Evolutionary conservation across 2,888 invertebrate species (phyloP).

Genomic region (Stomorhina lunata): DNA sequence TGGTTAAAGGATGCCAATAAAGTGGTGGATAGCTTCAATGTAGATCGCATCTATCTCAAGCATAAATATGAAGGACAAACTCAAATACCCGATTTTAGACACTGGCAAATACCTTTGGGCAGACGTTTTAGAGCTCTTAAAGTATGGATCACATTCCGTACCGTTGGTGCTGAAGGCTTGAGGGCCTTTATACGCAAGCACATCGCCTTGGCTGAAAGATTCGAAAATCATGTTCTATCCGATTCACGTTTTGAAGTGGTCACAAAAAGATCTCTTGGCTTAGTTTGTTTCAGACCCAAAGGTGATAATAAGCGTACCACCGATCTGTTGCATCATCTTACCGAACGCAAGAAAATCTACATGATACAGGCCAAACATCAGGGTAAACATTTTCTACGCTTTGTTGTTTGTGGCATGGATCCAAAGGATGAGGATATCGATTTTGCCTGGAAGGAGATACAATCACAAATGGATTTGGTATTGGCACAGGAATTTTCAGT

Average conservation of each 20-base stretch:
- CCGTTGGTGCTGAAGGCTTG: constrained; percentile 90
- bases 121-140: constrained; percentile 93
- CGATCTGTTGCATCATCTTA: constrained; percentile 86
- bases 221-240: constrained; percentile 85
- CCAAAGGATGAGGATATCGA: constrained; percentile 87
- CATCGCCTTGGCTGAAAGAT: constrained; percentile 87
- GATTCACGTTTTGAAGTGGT: constrained; percentile 91
- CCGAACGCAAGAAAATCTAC: constrained; percentile 88
- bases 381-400: constrained; percentile 87
- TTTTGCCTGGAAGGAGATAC: constrained; percentile 86
- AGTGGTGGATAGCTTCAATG: constrained; percentile 92
- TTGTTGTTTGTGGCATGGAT: constrained; percentile 89
- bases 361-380: constrained; percentile 88
- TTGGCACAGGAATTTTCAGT: constrained; percentile 53
- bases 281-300: constrained; percentile 94
- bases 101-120: constrained; percentile 92
- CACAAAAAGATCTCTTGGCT: constrained; percentile 86
- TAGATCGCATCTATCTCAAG: constrained; percentile 93
- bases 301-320: constrained; percentile 87
- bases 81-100: constrained; percentile 83
- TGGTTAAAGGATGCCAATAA: constrained; percentile 91
- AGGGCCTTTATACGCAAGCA: constrained; percentile 89
- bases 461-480: constrained; percentile 81
- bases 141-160: constrained; percentile 94
- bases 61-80: constrained; percentile 85